These are phyloP conservation scores for Callimorpha dominula DNA, from an alignment of 2,888 invertebrate genomes.

Conservation along the genomic window DNA sequence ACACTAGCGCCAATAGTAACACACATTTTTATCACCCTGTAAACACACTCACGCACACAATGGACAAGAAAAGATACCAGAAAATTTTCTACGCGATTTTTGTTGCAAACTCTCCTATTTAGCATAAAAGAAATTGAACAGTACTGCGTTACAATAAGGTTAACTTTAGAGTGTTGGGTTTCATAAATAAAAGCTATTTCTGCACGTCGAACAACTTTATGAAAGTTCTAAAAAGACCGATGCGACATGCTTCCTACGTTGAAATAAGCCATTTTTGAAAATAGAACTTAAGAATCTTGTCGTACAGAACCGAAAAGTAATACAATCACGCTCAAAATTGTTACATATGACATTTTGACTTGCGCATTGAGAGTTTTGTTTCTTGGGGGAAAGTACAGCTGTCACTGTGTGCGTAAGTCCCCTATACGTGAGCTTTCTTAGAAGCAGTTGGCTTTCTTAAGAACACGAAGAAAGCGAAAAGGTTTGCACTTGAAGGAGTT, in stretches of 20 bases:
- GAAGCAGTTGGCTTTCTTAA: slow-evolving; percentile 80
- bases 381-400: slow-evolving; percentile 52
- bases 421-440: slow-evolving; percentile 78
- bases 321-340: slow-evolving; percentile 27
- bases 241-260: slow-evolving; percentile 20
- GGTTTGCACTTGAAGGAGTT: slow-evolving; percentile 81
- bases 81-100: slow-evolving; percentile 63
- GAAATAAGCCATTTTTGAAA: slow-evolving; percentile 52
- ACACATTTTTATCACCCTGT: slow-evolving; percentile 66
- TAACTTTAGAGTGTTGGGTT: slow-evolving; percentile 24
- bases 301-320: slow-evolving; percentile 33
- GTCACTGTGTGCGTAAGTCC: slow-evolving; percentile 64
- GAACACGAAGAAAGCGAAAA: slow-evolving; percentile 84
- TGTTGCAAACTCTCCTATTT: slow-evolving; percentile 33
- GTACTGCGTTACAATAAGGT: neutral
- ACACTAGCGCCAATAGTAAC: slow-evolving; percentile 78
- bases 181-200: slow-evolving; percentile 52
- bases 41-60: slow-evolving; percentile 69
- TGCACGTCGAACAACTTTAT: slow-evolving; percentile 41
- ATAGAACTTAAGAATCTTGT: slow-evolving; percentile 14
- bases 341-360: slow-evolving; percentile 57
- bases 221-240: slow-evolving; percentile 50
- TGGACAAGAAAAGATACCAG: slow-evolving; percentile 67
- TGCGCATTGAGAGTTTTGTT: slow-evolving; percentile 33
- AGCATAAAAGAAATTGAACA: slow-evolving; percentile 42